Conservation (phyloP, 2,797 vertebrate species). For the Amblyopsis hoosieri region DNA sequence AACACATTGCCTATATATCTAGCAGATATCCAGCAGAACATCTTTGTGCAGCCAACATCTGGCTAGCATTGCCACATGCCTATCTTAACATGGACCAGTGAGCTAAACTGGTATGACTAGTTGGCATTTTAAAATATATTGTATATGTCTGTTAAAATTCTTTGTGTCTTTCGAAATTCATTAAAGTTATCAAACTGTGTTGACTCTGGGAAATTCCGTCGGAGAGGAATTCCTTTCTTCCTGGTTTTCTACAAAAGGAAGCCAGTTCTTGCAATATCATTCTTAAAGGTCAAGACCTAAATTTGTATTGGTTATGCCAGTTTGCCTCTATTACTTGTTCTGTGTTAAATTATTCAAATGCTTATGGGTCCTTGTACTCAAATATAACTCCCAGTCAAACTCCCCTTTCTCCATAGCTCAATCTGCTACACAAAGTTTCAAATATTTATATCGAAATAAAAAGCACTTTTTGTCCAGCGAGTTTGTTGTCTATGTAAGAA, state of each 20-base stretch:
- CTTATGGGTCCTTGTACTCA: conserved; percentile 9
- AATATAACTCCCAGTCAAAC: conserved; percentile 14
- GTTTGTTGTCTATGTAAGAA: conserved; percentile 10
- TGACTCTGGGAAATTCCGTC: neutral
- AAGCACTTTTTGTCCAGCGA: conserved; percentile 3
- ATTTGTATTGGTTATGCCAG: neutral
- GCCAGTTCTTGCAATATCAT: no score
- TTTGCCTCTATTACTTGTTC: neutral
- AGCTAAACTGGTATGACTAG: conserved; percentile 42
- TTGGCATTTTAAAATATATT: conserved; percentile 1
- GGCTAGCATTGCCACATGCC: conserved; percentile 24
- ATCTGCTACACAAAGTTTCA: conserved; percentile 5
- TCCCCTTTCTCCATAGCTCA: conserved; percentile 8
- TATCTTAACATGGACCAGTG: conserved; percentile 33
- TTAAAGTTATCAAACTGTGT: neutral
- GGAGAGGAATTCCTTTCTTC: no score
- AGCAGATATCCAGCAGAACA: conserved; percentile 7
- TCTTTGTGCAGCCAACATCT: conserved; percentile 36
- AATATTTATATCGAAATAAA: neutral
- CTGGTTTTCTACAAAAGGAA: no score
- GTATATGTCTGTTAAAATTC: conserved; percentile 22
- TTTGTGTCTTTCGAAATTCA: conserved; percentile 7
- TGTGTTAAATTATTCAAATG: conserved; percentile 23
- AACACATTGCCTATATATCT: conserved; percentile 1
- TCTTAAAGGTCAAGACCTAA: no score